These are phyloP conservation scores for Penelope pileata DNA, from an alignment of 2,113 vertebrate species.

Conservation along the genomic window DNA sequence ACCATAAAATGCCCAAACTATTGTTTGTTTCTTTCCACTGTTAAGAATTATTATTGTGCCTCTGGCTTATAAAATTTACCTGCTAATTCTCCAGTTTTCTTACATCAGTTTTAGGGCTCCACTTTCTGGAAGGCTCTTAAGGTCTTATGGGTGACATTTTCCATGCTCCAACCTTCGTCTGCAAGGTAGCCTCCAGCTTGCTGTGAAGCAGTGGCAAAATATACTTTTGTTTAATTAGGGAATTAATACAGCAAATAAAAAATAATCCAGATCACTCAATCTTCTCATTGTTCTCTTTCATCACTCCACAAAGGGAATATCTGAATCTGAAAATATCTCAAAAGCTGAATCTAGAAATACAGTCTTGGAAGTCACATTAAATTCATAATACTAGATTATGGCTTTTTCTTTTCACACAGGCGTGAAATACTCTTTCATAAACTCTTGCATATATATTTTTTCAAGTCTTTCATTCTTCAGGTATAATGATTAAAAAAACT, in stretches of 20 bases:
- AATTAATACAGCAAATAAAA: neutral
- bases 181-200: neutral
- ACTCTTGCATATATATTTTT: neutral
- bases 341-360: neutral
- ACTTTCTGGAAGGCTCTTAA: neutral
- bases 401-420: neutral
- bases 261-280: neutral
- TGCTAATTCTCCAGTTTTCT: neutral
- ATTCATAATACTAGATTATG: neutral
- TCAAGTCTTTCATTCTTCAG: neutral
- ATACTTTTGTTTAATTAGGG: neutral
- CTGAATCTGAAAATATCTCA: too few relatives aligned
- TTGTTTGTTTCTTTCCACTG: constrained; percentile 20
- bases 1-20: constrained; percentile 50
- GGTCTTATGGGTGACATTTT: neutral
- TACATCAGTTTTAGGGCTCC: neutral
- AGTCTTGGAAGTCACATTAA: neutral
- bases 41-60: constrained; percentile 40
- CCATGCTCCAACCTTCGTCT: neutral
- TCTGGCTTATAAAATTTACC: constrained; percentile 10
- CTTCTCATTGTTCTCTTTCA: neutral
- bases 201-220: neutral
- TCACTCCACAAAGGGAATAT: neutral
- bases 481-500: neutral
- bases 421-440: neutral